phyloP scores from a whole-genome alignment of 2,113 vertebrate genomes.

The Eublepharis macularius region DNA sequence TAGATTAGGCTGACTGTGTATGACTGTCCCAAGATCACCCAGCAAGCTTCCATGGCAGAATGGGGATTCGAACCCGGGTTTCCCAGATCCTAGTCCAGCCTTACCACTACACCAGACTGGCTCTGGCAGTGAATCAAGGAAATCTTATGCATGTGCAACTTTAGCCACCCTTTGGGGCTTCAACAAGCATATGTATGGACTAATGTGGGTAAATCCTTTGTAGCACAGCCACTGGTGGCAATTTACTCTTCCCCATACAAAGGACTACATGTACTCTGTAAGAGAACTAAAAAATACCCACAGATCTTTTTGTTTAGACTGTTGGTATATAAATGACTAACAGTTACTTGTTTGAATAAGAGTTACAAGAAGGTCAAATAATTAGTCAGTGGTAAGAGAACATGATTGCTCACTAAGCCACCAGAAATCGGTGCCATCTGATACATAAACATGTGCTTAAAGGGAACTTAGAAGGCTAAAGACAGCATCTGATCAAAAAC shows the following conservation, averaged over 20 bases:
- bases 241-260: not conserved
- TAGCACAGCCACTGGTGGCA: not conserved
- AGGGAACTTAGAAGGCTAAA: not conserved
- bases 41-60: no score
- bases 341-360: not conserved
- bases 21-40: no score
- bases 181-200: not conserved
- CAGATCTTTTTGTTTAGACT: not conserved
- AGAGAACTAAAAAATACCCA: not conserved
- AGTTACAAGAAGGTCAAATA: not conserved
- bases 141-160: not conserved
- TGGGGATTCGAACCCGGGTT: no score
- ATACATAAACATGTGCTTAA: conserved; percentile 6
- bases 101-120: no score
- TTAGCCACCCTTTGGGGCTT: not conserved
- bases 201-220: not conserved
- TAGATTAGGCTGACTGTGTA: no score
- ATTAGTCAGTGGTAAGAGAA: not conserved
- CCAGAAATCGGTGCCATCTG: not conserved
- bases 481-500: not conserved
- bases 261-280: not conserved
- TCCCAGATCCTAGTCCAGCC: no score
- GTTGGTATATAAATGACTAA: not conserved
- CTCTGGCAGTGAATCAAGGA: not conserved
- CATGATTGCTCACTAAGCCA: not conserved